Conservation (phyloP, 2,888 invertebrate species). For the Oscheius sp. region DNA sequence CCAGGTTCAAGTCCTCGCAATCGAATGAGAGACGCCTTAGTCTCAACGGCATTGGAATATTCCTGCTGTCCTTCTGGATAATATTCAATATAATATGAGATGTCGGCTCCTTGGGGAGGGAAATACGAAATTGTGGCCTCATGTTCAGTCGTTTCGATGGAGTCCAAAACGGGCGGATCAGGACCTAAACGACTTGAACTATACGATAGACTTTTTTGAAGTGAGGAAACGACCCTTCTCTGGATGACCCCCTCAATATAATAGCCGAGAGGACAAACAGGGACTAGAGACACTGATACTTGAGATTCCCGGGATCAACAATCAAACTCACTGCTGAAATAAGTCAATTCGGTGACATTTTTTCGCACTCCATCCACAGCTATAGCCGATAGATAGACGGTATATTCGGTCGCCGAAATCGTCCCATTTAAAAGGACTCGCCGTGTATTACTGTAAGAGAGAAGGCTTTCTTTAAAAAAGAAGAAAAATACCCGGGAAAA, state of each 20-base stretch:
- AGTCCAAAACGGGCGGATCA: slow-evolving; percentile 57
- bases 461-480: not conserved
- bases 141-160: slow-evolving; percentile 55
- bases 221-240: not conserved
- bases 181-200: slow-evolving; percentile 61
- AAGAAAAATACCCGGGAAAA: slow-evolving; percentile 35
- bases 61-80: slow-evolving; percentile 60
- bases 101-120: slow-evolving; percentile 54
- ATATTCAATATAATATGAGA: slow-evolving; percentile 55
- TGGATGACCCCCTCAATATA: slow-evolving; percentile 12
- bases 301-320: slow-evolving; percentile 18
- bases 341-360: slow-evolving; percentile 50
- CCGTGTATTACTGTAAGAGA: slow-evolving; percentile 39
- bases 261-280: slow-evolving; percentile 19
- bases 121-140: slow-evolving; percentile 64
- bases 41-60: slow-evolving; percentile 61
- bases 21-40: slow-evolving; percentile 57
- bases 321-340: slow-evolving; percentile 57
- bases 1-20: slow-evolving; percentile 58
- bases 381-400: slow-evolving; percentile 55
- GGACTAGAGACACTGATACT: slow-evolving; percentile 23
- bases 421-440: slow-evolving; percentile 58
- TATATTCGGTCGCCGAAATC: slow-evolving; percentile 63
- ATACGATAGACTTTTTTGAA: not conserved
- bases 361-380: slow-evolving; percentile 50